phyloP scores from a whole-genome alignment of 2,797 vertebrate genomes.

The Streptopelia turtur region DNA sequence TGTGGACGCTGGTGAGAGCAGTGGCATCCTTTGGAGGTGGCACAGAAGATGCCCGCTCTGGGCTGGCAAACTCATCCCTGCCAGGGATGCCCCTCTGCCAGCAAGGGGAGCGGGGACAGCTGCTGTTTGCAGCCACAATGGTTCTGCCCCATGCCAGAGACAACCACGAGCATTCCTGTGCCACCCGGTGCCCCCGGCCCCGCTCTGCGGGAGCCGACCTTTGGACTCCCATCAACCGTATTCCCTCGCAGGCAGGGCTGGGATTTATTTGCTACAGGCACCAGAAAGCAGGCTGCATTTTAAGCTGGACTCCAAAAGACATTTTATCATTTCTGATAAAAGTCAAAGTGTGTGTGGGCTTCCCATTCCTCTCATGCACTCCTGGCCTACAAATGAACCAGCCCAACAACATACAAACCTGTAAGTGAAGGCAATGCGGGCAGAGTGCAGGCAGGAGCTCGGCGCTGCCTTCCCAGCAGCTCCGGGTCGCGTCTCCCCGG shows the following conservation, averaged over 20 bases:
- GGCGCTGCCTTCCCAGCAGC: background rate
- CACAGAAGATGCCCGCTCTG: background rate
- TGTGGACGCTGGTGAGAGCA: background rate
- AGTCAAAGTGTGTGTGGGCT: background rate
- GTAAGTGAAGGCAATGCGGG: background rate
- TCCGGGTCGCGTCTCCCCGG: background rate
- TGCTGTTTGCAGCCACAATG: background rate
- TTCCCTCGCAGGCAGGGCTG: background rate
- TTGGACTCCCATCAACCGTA: background rate
- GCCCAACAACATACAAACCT: background rate
- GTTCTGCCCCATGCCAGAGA: background rate
- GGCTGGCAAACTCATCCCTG: background rate
- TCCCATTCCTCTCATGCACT: background rate
- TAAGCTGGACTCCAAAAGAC: background rate
- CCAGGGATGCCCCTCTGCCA: background rate
- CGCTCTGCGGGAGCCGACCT: background rate
- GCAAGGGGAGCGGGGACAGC: background rate
- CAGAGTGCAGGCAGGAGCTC: background rate
- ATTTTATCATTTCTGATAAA: background rate
- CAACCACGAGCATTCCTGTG: background rate
- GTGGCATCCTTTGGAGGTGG: background rate
- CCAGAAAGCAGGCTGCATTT: background rate
- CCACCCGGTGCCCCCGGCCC: background rate
- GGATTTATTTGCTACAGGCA: accelerated
- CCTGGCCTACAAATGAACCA: background rate